A percentile compares a stretch with the other conserved stretches of the same genome.
These are phyloP conservation scores for Eonycteris spelaea DNA, from an alignment of 2,113 vertebrate species.

Conservation along the genomic window DNA sequence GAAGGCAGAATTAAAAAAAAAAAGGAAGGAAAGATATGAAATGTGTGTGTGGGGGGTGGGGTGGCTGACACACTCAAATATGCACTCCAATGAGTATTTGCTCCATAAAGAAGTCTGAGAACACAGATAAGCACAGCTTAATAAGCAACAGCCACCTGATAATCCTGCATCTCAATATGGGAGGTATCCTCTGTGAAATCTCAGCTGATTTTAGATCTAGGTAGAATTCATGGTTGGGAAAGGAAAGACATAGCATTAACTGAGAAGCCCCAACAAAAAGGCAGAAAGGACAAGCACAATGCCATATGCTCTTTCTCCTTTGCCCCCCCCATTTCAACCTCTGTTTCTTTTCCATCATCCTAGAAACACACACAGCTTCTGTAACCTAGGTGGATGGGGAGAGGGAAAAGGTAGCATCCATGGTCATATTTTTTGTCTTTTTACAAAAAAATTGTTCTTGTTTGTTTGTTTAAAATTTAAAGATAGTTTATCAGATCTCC, in stretches of 20 bases:
- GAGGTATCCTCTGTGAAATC: background rate
- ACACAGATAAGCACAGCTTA: background rate
- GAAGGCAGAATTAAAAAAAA: background rate
- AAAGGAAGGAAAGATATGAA: background rate
- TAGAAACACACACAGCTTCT: background rate
- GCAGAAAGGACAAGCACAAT: fast-evolving
- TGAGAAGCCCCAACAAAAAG: background rate
- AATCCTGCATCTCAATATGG: fast-evolving
- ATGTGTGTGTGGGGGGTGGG: fast-evolving
- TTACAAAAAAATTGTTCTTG: background rate
- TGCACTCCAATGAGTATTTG: background rate
- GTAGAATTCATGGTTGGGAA: background rate
- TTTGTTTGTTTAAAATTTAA: background rate
- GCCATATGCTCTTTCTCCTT: background rate
- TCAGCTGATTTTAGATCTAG: background rate
- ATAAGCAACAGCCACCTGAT: background rate
- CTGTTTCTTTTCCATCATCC: background rate
- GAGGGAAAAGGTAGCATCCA: background rate
- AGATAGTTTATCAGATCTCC: background rate
- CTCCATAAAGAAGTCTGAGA: background rate
- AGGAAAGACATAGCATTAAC: background rate
- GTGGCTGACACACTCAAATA: background rate
- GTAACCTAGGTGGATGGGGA: background rate
- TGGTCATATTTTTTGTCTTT: background rate
- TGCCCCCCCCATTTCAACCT: fast-evolving